A percentile compares a stretch with the other conserved stretches of the same genome.
Evolutionary conservation across 2,797 vertebrate species (phyloP).

Genomic region (Protonibea diacanthus): DNA sequence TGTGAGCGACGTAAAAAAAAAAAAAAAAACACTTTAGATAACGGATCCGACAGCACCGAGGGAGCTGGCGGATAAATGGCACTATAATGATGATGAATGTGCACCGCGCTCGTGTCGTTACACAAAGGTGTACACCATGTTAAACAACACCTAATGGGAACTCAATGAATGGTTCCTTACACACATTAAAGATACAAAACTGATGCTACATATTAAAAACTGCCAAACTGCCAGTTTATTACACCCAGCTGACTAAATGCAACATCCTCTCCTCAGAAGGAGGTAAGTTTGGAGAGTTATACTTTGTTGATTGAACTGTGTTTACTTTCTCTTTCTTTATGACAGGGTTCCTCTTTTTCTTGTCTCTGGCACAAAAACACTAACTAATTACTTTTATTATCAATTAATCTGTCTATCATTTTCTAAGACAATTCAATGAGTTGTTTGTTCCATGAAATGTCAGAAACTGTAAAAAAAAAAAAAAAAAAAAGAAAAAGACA

Average conservation of each 20-base stretch:
- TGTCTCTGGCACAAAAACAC: background rate
- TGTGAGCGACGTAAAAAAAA: conserved; percentile 38
- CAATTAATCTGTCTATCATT: no score
- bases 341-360: background rate
- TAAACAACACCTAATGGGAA: background rate
- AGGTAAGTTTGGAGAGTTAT: no score
- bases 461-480: no score
- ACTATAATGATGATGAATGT: background rate
- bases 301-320: background rate
- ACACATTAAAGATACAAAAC: background rate
- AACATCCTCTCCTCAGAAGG: no score
- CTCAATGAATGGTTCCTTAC: background rate
- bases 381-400: no score
- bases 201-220: no score
- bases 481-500: no score
- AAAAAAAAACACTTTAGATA: conserved; percentile 22
- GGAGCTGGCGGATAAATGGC: background rate
- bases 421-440: no score
- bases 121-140: background rate
- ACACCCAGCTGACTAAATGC: no score
- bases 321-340: background rate
- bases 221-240: no score
- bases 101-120: background rate
- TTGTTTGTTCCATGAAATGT: no score
- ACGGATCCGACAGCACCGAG: background rate